A percentile compares a stretch with the other conserved stretches of the same genome.
These are phyloP conservation scores for Sepioteuthis lessoniana DNA, from an alignment of 2,888 invertebrate species.

Conservation along the genomic window DNA sequence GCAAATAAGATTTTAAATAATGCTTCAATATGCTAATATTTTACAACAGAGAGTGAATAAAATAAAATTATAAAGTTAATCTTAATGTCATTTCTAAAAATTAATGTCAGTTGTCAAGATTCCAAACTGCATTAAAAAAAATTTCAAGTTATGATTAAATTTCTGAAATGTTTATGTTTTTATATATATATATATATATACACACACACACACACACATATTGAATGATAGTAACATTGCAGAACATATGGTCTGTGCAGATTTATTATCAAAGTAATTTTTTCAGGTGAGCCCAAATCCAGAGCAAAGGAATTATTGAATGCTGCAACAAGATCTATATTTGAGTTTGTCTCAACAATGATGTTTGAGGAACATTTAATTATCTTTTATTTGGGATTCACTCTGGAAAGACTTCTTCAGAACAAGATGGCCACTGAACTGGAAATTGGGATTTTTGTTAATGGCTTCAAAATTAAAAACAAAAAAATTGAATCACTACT, in stretches of 20 bases:
- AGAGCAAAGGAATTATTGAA: constrained; percentile 71
- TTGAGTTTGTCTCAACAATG: constrained; percentile 68
- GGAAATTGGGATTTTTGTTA: constrained; percentile 72
- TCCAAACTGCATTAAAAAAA: background rate
- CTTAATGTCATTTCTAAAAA: background rate
- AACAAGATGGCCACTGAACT: constrained; percentile 66
- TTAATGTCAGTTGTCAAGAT: background rate
- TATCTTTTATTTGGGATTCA: constrained; percentile 68
- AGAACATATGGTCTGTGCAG: background rate
- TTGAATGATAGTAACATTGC: background rate
- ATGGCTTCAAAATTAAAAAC: constrained; percentile 69
- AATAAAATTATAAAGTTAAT: background rate
- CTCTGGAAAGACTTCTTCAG: constrained; percentile 70
- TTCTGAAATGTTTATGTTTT: background rate
- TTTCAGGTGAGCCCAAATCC: constrained; percentile 16
- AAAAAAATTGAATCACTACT: constrained; percentile 6
- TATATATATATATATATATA: too few species aligned
- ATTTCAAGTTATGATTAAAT: too few species aligned
- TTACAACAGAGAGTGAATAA: background rate
- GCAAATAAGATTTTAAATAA: too few species aligned
- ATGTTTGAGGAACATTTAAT: constrained; percentile 72
- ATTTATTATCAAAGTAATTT: background rate
- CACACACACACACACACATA: too few species aligned
- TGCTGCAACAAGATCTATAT: constrained; percentile 66
- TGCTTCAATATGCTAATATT: background rate